Percentiles rank a stretch among this genome's conserved stretches.
Evolutionary conservation across 2,888 invertebrate genomes (phyloP).

Genomic region (Cenopis cana): DNA sequence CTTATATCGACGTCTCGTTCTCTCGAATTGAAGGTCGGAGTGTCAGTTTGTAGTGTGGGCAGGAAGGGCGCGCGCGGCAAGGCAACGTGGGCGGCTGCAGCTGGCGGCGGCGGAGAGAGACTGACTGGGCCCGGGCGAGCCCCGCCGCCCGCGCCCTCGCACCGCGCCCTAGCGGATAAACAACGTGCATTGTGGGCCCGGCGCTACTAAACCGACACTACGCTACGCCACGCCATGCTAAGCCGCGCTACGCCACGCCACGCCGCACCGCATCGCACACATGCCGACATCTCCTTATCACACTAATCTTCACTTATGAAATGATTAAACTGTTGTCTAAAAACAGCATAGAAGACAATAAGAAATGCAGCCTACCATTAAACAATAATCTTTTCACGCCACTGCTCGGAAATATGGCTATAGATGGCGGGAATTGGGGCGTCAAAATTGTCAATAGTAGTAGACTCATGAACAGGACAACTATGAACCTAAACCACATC

Average conservation of each 20-base stretch:
- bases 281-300: slow-evolving; percentile 46
- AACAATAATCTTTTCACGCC: no score
- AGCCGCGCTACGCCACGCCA: slow-evolving; percentile 55
- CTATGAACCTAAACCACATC: no score
- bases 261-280: slow-evolving; percentile 49
- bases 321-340: not conserved
- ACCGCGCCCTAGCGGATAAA: slow-evolving; percentile 80
- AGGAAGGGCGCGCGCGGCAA: slow-evolving; percentile 69
- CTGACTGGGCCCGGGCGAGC: slow-evolving; percentile 81
- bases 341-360: not conserved
- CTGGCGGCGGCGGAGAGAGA: slow-evolving; percentile 71
- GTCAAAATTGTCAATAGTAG: no score
- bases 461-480: no score
- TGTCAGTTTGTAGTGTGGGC: slow-evolving; percentile 65
- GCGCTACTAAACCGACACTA: slow-evolving; percentile 72
- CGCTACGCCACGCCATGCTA: slow-evolving; percentile 62
- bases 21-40: slow-evolving; percentile 81
- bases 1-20: slow-evolving; percentile 82
- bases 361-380: not conserved
- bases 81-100: slow-evolving; percentile 62
- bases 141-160: slow-evolving; percentile 53
- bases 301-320: slow-evolving; percentile 51
- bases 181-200: slow-evolving; percentile 84
- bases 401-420: no score
- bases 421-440: no score